Base-by-base conservation (phyloP, 2,888 invertebrate species). In the Sthenelais limicola region DNA sequence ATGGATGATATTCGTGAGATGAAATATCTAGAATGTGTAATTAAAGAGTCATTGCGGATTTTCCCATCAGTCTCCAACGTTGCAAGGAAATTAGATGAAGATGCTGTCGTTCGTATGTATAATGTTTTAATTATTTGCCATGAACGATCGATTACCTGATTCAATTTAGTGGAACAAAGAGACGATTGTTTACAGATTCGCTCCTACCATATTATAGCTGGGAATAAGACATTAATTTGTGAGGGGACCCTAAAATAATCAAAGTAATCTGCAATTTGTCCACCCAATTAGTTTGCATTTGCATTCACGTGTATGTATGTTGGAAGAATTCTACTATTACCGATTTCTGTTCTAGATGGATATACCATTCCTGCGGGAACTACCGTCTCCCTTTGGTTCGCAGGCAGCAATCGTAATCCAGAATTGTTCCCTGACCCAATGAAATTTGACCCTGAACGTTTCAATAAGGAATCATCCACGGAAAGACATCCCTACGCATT, bases 391-490 rank as follows among this genome's bases (percentile, higher is more conserved):
- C 71, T 85, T 1, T 32, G 79, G n/a, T 74, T 81, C 1, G 69
- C 81, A 35, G 82, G 82, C 24, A 80, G 89, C 7, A 93, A 93
- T 84, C 90, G 91, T 7, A 90, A 92, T 82, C 90, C 91, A 0
- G 89, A 90, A n/a, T 88, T 91, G 67, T 94, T 90, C 88, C 90
- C 91, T 0, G 89, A 93, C 77, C 92, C 94, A 0, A 89, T 91
- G 52, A 90, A 89, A 76, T 95, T 94, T 85, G 90, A 95, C 89
- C 95, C 95, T 0, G 94, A 95, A 68, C 88, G 93, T 76, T 94
- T 94, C 85, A 83, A 92, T 77, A 93, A 94, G 0, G 91, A 93
- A 80, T 92, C 91, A 78, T 92, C 92, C 76, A 92, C 92, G 66
- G 91, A 92, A 80, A 91, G 95, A 74, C 94, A 94, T 79, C 85